Evolutionary conservation across 1,140 invertebrate genomes (phyloP), one percentile per base, ranked within the genome.

Genomic region (Macrosteles quadrilineatus): DNA sequence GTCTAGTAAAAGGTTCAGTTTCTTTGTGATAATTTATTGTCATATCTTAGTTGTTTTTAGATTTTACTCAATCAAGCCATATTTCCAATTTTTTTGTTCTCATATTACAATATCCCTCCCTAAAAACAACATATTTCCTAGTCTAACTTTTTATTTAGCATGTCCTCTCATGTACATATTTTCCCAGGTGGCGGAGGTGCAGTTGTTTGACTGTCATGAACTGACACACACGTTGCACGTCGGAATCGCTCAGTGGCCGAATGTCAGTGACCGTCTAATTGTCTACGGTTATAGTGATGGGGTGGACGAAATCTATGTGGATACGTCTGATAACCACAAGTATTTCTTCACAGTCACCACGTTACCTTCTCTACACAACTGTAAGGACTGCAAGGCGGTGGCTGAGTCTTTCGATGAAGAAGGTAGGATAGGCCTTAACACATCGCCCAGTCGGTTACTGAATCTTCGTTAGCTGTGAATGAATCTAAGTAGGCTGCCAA

Each of bases 191-290:
- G 84, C 85, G 4, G 88, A 89, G 79, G 86, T 90, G 9, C 83
- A 83, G 66, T 79, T 91, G 19, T 91, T 91, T 82, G 86, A 86
- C 66, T 87, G 88, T 76, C 83, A 86, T 73, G 85, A 84, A 53
- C 84, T 90, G 50, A 81, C 81, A 63, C 83, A 84, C 71, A 85
- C 87, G 73, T 78, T 91, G 29, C 85, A 83, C 72, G 85, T 91
- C 71, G 82, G 86, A 70, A 85, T 90, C 73, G 89, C 87, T 75
- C 88, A 91, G 76, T 91, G 89, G 90, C 87, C 88, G 45, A 85
- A 84, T 72, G 87, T 90, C 74, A 79, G 82, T 45, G 82, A 83
- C 68, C 86, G 86, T 76, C 79, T 90, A 43, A 80, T 91, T 9
- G 85, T 90, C 72, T 88, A 88, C 79, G 90, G 89, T 53, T 84